These are phyloP conservation scores for Aphis craccivora DNA, from an alignment of 1,140 invertebrate species.

Conservation along the genomic window DNA sequence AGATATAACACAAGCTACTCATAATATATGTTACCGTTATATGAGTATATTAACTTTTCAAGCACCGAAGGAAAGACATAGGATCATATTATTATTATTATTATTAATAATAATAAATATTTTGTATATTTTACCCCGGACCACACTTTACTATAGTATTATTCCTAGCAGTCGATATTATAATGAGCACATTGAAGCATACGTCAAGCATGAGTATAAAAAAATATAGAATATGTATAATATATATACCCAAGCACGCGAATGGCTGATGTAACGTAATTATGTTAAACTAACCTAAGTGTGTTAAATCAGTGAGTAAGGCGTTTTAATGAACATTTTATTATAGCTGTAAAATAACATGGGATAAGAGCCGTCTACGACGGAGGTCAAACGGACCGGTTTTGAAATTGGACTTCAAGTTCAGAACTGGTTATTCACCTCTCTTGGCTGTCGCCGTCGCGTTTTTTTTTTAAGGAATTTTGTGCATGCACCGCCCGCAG, in stretches of 20 bases:
- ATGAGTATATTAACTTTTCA: neutral
- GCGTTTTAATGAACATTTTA: constrained; percentile 11
- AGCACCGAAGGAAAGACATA: neutral
- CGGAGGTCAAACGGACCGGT: constrained; percentile 53
- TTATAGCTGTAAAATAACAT: constrained; percentile 54
- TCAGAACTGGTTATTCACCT: constrained; percentile 58
- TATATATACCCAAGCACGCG: neutral
- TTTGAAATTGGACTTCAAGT: constrained; percentile 54
- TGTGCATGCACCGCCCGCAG: constrained; percentile 12
- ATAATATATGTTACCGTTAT: neutral
- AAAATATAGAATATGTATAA: neutral
- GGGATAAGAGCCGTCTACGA: neutral
- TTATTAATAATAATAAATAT: neutral
- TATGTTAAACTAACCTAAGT: neutral
- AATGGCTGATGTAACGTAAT: neutral
- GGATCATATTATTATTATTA: neutral
- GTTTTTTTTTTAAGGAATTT: constrained; percentile 40
- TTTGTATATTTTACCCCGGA: neutral
- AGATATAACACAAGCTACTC: neutral
- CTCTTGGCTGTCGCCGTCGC: neutral
- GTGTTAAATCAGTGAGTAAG: constrained; percentile 26
- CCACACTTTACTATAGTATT: neutral
- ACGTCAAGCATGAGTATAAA: neutral
- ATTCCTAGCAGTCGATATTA: neutral
- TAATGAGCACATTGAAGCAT: neutral